Evolutionary conservation across 2,888 invertebrate genomes (phyloP).

Genomic region (Hyposoter didymator): DNA sequence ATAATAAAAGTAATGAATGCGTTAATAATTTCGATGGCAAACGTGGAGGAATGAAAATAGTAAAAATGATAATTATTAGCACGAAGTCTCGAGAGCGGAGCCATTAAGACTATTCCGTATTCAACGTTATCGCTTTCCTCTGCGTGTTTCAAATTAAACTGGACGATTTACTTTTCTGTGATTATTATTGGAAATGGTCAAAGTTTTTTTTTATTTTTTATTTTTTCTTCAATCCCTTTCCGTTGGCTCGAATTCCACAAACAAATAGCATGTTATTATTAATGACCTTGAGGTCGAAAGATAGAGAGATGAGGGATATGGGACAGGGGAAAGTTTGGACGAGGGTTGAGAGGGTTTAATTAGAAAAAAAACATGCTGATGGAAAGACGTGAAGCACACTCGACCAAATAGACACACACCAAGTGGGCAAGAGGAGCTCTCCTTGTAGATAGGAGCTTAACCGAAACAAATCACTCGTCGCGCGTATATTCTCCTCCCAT

Average conservation of each 20-base stretch:
- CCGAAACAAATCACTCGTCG: slow-evolving; percentile 1
- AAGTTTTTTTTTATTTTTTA: neutral
- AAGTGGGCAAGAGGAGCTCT: neutral
- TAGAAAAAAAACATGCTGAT: neutral
- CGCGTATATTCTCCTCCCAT: neutral
- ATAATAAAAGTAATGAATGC: neutral
- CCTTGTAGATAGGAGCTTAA: slow-evolving; percentile 4
- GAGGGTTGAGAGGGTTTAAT: slow-evolving; percentile 5
- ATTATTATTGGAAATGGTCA: neutral
- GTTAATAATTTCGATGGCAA: neutral
- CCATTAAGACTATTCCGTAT: neutral
- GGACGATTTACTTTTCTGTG: neutral
- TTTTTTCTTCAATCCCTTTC: too few species aligned
- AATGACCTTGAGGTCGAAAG: neutral
- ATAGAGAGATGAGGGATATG: neutral
- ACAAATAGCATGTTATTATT: neutral
- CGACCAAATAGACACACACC: slow-evolving; percentile 5
- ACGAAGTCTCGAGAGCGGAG: neutral
- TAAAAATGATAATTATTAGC: neutral
- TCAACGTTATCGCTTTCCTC: slow-evolving; percentile 3
- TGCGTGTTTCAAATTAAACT: neutral
- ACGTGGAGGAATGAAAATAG: neutral
- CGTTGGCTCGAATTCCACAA: too few species aligned
- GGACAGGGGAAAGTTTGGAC: neutral
- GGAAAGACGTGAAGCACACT: neutral